Evolutionary conservation across 1,140 invertebrate genomes (phyloP).

Genomic region (Cyphomyrmex costatus): DNA sequence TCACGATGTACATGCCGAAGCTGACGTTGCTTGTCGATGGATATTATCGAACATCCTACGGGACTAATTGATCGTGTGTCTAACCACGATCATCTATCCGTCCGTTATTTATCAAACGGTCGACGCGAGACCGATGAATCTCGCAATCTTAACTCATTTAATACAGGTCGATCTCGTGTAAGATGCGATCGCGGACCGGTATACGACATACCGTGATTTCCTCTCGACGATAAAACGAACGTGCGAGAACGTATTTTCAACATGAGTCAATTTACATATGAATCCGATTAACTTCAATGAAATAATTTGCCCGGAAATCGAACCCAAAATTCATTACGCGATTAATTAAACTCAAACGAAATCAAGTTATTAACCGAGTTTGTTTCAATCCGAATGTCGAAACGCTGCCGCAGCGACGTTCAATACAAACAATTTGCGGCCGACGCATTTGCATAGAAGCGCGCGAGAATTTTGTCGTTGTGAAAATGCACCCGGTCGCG

Average conservation of each 20-base stretch:
- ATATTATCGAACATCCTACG: constrained; percentile 61
- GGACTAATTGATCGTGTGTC: constrained; percentile 74
- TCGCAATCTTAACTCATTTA: constrained; percentile 63
- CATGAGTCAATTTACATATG: constrained; percentile 45
- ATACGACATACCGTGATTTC: constrained; percentile 2
- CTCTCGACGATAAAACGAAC: constrained; percentile 1
- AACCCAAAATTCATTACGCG: constrained; percentile 27
- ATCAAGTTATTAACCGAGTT: constrained; percentile 48
- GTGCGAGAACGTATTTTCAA: constrained; percentile 22
- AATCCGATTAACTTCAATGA: constrained; percentile 47
- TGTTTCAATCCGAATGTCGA: constrained; percentile 27
- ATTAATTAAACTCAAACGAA: constrained; percentile 49
- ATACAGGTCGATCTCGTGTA: constrained; percentile 58
- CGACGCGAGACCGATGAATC: constrained; percentile 65
- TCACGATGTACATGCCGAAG: constrained; percentile 24
- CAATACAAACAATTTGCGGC: constrained; percentile 53
- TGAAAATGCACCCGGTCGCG: background rate
- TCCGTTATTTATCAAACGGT: constrained; percentile 68
- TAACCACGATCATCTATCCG: constrained; percentile 66
- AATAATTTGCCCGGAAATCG: constrained; percentile 37
- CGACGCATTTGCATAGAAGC: constrained; percentile 47
- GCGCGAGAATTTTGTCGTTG: background rate
- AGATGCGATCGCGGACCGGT: constrained; percentile 54
- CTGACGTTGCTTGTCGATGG: constrained; percentile 50
- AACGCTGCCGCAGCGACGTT: background rate